A percentile compares a stretch with the other conserved stretches of the same genome.
phyloP scores from a whole-genome alignment of 2,113 vertebrate genomes.

The Pristiophorus japonicus region DNA sequence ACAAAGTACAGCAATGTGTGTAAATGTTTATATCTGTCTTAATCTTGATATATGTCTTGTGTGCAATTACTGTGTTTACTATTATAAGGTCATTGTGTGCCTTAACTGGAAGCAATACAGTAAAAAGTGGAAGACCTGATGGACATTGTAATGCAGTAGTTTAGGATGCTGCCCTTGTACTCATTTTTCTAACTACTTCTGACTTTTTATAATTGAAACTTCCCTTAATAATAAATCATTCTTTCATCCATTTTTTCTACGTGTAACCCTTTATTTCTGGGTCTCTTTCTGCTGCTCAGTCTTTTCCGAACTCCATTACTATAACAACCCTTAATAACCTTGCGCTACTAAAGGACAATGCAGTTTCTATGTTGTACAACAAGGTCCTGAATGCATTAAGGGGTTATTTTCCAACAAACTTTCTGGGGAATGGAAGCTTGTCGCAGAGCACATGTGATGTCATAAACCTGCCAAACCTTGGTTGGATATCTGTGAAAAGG shows the following conservation, averaged over 20 bases:
- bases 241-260: background rate
- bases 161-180: background rate
- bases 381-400: background rate
- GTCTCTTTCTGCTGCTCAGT: background rate
- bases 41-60: background rate
- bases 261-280: background rate
- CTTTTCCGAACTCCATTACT: background rate
- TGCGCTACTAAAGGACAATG: background rate
- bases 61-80: background rate
- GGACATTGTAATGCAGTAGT: background rate
- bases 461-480: background rate
- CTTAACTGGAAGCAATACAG: background rate
- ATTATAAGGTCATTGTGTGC: background rate
- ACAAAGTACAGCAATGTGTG: background rate
- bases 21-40: constrained; percentile 2
- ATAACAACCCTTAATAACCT: background rate
- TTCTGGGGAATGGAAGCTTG: background rate
- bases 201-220: background rate
- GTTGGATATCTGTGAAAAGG: background rate
- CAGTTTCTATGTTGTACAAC: background rate
- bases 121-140: background rate
- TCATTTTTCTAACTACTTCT: background rate
- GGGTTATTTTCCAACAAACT: background rate
- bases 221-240: no score
- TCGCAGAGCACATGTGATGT: background rate